Conservation (phyloP, 2,888 invertebrate genomes). For the Blastobasis adustella region DNA sequence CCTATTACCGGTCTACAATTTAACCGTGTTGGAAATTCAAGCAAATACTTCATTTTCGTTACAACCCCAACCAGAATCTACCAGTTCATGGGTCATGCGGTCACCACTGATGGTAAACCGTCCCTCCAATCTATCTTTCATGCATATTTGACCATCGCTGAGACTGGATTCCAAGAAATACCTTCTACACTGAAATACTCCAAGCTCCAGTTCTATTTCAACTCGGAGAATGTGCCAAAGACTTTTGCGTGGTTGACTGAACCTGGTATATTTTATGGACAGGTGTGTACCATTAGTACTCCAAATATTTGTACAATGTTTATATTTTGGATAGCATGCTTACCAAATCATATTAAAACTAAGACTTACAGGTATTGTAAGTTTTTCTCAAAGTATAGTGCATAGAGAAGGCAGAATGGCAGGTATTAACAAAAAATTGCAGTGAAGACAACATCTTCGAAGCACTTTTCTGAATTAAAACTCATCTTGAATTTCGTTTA, state of each 20-base stretch:
- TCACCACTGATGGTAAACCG: slow-evolving; percentile 83
- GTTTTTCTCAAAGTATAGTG: too few relatives aligned
- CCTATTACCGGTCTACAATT: slow-evolving; percentile 93
- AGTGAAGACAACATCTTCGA: too few relatives aligned
- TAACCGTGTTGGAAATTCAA: slow-evolving; percentile 81
- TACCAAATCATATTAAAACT: too few relatives aligned
- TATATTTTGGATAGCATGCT: too few relatives aligned
- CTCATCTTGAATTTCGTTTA: not conserved
- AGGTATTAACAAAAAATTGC: too few relatives aligned
- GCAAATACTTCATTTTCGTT: slow-evolving; percentile 87
- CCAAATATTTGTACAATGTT: too few relatives aligned
- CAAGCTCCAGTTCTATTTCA: slow-evolving; percentile 84
- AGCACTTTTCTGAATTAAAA: not conserved
- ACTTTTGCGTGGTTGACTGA: slow-evolving; percentile 93
- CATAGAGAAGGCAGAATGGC: too few relatives aligned
- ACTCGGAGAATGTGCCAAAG: slow-evolving; percentile 79
- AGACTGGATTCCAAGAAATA: slow-evolving; percentile 81
- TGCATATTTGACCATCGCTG: slow-evolving; percentile 81
- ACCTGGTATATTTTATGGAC: slow-evolving; percentile 86
- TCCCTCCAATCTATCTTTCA: slow-evolving; percentile 87
- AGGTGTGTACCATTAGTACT: slow-evolving; percentile 65
- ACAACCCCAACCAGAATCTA: slow-evolving; percentile 90
- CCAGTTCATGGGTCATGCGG: slow-evolving; percentile 88
- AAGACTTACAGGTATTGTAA: too few relatives aligned
- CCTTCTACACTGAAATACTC: slow-evolving; percentile 85